Conservation (phyloP, 2,797 vertebrate species). For the Aselliscus stoliczkanus region DNA sequence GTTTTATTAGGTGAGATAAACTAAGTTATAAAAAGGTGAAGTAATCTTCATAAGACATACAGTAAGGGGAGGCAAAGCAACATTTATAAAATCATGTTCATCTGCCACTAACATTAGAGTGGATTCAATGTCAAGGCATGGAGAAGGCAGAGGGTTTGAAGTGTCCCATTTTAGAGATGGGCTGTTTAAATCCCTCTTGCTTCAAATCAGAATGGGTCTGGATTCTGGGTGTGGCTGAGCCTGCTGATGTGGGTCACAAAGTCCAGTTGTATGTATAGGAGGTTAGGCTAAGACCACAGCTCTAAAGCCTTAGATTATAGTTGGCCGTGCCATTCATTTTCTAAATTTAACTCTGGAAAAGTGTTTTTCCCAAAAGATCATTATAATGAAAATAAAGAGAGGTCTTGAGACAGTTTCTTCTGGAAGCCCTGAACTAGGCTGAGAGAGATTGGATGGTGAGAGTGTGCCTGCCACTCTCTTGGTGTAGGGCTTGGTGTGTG, state of each 20-base stretch:
- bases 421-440: background rate
- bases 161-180: background rate
- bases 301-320: background rate
- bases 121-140: background rate
- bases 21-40: background rate
- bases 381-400: background rate
- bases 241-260: background rate
- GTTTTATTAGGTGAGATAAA: slow-evolving; percentile 29
- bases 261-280: background rate
- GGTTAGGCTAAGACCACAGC: background rate
- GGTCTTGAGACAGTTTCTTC: background rate
- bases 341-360: background rate
- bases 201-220: background rate
- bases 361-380: background rate
- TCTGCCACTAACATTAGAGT: background rate
- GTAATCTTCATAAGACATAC: background rate
- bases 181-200: background rate
- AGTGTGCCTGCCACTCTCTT: background rate
- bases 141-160: background rate
- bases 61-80: background rate
- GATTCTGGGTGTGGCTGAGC: background rate
- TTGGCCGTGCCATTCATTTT: background rate
- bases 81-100: background rate
- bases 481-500: background rate
- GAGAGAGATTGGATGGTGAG: background rate